Conservation (phyloP, 2,888 invertebrate species). For the Gastrophysa polygoni region DNA sequence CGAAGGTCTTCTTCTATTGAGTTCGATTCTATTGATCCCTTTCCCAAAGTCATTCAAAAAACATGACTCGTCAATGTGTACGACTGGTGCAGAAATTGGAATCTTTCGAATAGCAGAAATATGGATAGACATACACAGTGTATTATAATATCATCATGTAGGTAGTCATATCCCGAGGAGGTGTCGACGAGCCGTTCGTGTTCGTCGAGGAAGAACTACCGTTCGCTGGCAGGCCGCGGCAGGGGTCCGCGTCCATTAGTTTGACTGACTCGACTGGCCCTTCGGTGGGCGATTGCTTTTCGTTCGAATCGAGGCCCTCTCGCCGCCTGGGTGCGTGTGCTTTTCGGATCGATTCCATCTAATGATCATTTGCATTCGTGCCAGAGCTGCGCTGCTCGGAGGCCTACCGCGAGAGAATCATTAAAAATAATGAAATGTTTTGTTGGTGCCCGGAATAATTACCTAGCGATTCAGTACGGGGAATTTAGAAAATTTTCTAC, state of each 20-base stretch:
- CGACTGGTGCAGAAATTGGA: too few relatives aligned
- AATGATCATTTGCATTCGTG: conserved; percentile 45
- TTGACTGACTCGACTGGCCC: conserved; percentile 43
- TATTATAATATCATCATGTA: too few relatives aligned
- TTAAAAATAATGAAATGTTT: conserved; percentile 38
- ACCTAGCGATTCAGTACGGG: conserved; percentile 8
- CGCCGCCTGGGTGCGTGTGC: conserved; percentile 48
- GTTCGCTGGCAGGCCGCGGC: conserved; percentile 42
- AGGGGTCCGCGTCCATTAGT: conserved; percentile 53
- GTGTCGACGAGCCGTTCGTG: conserved; percentile 43
- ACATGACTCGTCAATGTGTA: too few relatives aligned
- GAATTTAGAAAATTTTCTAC: background rate
- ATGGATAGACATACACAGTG: too few relatives aligned
- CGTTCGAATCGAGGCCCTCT: conserved; percentile 44
- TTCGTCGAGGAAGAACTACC: conserved; percentile 50
- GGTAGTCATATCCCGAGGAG: too few relatives aligned
- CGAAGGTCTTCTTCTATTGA: too few relatives aligned
- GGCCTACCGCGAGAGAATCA: conserved; percentile 37
- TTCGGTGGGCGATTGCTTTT: conserved; percentile 46
- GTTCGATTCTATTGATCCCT: too few relatives aligned
- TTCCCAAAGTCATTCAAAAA: too few relatives aligned
- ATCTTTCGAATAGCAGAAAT: too few relatives aligned
- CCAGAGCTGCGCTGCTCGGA: conserved; percentile 25
- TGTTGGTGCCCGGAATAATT: conserved; percentile 22
- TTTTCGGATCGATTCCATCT: conserved; percentile 49